A percentile compares a stretch with the other conserved stretches of the same genome.
Evolutionary conservation across 92 coral and sea anemone genomes (phyloP).

Genomic region (Zoanthus solanderi): DNA sequence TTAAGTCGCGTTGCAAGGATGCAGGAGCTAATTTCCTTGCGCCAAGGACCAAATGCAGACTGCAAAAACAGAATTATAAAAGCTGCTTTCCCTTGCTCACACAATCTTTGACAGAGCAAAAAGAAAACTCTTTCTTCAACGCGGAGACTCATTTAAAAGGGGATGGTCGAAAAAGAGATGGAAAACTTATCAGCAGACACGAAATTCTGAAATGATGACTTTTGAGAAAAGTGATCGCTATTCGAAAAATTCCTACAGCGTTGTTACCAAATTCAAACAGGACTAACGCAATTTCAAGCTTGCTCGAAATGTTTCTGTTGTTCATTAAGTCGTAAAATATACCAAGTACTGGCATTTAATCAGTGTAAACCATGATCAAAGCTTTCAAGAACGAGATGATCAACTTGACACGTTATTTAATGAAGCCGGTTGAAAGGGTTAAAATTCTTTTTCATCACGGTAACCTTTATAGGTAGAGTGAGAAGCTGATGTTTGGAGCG

Average conservation of each 20-base stretch:
- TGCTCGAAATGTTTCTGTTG: slow-evolving; percentile 8
- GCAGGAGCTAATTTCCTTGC: background rate
- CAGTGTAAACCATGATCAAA: too few relatives aligned
- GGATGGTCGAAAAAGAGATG: background rate
- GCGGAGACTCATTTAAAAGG: background rate
- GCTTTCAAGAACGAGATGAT: too few relatives aligned
- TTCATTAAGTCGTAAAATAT: background rate
- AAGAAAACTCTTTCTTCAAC: background rate
- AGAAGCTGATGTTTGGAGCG: too few relatives aligned
- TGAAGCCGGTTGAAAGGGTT: too few relatives aligned
- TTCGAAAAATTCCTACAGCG: background rate
- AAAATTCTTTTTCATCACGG: too few relatives aligned
- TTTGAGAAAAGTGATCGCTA: background rate
- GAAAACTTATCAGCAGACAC: background rate
- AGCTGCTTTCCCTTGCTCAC: slow-evolving; percentile 28
- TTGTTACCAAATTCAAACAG: background rate
- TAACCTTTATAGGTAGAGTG: too few relatives aligned
- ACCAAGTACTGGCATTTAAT: too few relatives aligned
- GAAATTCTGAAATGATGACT: background rate
- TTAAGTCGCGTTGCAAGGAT: background rate
- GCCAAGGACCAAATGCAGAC: slow-evolving; percentile 43
- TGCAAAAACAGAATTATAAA: slow-evolving; percentile 4
- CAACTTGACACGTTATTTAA: too few relatives aligned
- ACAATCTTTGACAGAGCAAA: slow-evolving; percentile 18
- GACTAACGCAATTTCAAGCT: background rate